These are phyloP conservation scores for Daphoenositta chrysoptera DNA, from an alignment of 2,113 vertebrate species.

Conservation along the genomic window DNA sequence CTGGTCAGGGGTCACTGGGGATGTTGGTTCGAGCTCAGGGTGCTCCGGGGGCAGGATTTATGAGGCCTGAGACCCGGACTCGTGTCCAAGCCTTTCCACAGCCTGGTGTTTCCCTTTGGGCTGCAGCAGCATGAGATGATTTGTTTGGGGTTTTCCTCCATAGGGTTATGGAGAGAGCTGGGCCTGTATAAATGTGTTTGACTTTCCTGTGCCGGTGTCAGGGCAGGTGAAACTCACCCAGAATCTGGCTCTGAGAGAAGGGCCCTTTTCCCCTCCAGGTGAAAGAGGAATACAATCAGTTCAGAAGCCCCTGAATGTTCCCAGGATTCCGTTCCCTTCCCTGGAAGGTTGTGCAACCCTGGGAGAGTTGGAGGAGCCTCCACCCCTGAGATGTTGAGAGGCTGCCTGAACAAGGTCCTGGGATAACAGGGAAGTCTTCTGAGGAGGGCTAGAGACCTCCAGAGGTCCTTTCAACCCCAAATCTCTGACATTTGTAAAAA, in stretches of 20 bases:
- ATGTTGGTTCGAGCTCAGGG: background rate
- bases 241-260: background rate
- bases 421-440: background rate
- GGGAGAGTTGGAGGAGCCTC: background rate
- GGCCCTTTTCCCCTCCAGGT: background rate
- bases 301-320: background rate
- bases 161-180: background rate
- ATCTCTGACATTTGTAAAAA: background rate
- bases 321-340: background rate
- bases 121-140: background rate
- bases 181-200: background rate
- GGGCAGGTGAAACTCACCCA: background rate
- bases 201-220: background rate
- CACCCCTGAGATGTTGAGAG: background rate
- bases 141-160: background rate
- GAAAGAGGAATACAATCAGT: background rate
- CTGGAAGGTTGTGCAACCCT: background rate
- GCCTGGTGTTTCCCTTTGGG: background rate
- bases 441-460: background rate
- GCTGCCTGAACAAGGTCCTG: background rate
- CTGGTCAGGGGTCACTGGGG: too few species aligned
- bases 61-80: background rate
- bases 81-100: background rate
- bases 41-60: background rate
- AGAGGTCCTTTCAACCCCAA: background rate